Evolutionary conservation across 2,797 vertebrate genomes (phyloP), one percentile per base, ranked within the genome.

Genomic region (Urophycis tenuis): DNA sequence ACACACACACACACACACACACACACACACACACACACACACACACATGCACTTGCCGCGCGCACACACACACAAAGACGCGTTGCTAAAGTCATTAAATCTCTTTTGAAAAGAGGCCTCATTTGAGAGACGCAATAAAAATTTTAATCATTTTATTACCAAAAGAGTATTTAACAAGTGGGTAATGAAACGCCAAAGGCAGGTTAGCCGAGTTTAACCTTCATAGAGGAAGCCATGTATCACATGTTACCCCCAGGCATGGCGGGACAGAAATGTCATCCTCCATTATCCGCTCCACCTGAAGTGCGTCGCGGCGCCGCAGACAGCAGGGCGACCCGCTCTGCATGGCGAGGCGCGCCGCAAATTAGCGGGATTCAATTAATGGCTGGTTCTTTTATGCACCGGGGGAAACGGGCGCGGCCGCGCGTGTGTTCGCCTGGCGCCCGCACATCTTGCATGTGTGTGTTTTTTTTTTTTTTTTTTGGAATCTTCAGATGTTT

Each of bases 81-180:
- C 92, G 95, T 93, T 93, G 94, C 94, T 92, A 93, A 95, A 96
- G 95, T 95, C 95, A 95, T 97, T 97, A 97, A 96, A 95, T 94
- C 94, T 94, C 94, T 95, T 95, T 94, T 95, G 94, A 96, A 97
- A 97, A 93, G 95, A 95, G 93, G 94, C 92, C 94, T 97, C 95
- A 97, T 98, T 98, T 97, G 95, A 96, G 95, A 95, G 94, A 94
- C 94, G 96, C 96, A 96, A 98, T 99, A 97, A 96, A 98, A 94
- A 92, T 94, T 96, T 95, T 97, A 96, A 98, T 97, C 95, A 97
- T 96, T 99, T 98, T 98, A 99, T 98, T 97, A 98, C 96, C 97
- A 97, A 97, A 99, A 97, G 96, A 97, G 95, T 98, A 95, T 97
- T 98, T 99, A 97, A 98, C 96, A 99, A 97, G 96, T 97, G 95